Evolutionary conservation across 1,140 invertebrate genomes (phyloP).

Genomic region (Cylas formicarius): DNA sequence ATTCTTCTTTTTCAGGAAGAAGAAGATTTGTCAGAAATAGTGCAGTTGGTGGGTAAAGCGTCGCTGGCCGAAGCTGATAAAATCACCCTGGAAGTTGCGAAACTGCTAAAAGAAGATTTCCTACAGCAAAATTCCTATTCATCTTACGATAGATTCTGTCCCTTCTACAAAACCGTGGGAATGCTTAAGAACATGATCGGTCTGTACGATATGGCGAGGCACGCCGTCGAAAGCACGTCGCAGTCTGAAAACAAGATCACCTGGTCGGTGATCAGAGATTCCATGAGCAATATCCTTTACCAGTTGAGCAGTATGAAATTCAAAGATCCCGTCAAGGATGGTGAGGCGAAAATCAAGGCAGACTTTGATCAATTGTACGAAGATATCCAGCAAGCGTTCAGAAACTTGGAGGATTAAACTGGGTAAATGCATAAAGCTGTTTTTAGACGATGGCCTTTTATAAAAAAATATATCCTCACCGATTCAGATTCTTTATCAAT

Average conservation of each 20-base stretch:
- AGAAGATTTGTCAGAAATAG: slow-evolving; percentile 99
- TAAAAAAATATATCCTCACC: slow-evolving; percentile 18
- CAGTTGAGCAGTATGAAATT: slow-evolving; percentile 99
- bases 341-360: slow-evolving; percentile 92
- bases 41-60: slow-evolving; percentile 98
- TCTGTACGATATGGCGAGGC: slow-evolving; percentile 96
- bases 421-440: neutral
- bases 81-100: slow-evolving; percentile 98
- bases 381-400: slow-evolving; percentile 93
- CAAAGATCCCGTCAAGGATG: slow-evolving; percentile 98
- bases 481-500: slow-evolving; percentile 15
- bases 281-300: slow-evolving; percentile 94
- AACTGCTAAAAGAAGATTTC: slow-evolving; percentile 98
- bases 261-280: slow-evolving; percentile 94
- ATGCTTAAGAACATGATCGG: slow-evolving; percentile 98
- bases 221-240: slow-evolving; percentile 95
- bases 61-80: slow-evolving; percentile 98
- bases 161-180: slow-evolving; percentile 96
- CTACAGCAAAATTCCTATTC: slow-evolving; percentile 91
- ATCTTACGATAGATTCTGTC: slow-evolving; percentile 73
- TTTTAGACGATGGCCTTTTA: slow-evolving; percentile 5
- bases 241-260: slow-evolving; percentile 99
- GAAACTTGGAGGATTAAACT: slow-evolving; percentile 94
- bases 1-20: slow-evolving; percentile 68
- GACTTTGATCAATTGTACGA: slow-evolving; percentile 95